phyloP scores from a whole-genome alignment of 2,797 vertebrate species.

The Ibycter americanus region DNA sequence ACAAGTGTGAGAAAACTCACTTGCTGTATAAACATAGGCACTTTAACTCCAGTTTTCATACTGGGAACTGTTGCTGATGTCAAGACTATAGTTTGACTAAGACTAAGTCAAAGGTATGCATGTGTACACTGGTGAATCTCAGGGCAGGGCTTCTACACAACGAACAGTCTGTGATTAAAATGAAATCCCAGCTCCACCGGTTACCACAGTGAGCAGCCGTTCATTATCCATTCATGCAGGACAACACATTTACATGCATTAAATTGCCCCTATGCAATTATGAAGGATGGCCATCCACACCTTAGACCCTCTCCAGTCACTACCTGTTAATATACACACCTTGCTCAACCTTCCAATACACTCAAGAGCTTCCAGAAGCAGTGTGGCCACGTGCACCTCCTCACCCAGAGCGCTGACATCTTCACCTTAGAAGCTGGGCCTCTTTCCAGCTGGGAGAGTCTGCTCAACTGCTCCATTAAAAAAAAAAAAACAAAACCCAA shows the following conservation, averaged over 20 bases:
- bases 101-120: neutral
- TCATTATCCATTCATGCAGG: neutral
- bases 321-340: neutral
- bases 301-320: neutral
- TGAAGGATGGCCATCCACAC: neutral
- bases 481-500: neutral
- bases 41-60: neutral
- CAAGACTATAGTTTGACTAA: neutral
- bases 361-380: neutral
- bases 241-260: neutral
- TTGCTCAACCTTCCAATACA: neutral
- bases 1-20: neutral
- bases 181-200: constrained; percentile 41
- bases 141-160: constrained; percentile 37
- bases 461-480: neutral
- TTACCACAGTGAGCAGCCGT: neutral
- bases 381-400: neutral
- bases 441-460: neutral
- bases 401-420: neutral
- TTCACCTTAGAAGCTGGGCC: neutral
- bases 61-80: neutral
- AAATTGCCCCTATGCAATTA: neutral
- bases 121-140: neutral
- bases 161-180: constrained; percentile 14
- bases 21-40: neutral